Evolutionary conservation across 2,113 vertebrate species (phyloP), one percentile per base, ranked within the genome.

Genomic region (Todiramphus saurophagus): DNA sequence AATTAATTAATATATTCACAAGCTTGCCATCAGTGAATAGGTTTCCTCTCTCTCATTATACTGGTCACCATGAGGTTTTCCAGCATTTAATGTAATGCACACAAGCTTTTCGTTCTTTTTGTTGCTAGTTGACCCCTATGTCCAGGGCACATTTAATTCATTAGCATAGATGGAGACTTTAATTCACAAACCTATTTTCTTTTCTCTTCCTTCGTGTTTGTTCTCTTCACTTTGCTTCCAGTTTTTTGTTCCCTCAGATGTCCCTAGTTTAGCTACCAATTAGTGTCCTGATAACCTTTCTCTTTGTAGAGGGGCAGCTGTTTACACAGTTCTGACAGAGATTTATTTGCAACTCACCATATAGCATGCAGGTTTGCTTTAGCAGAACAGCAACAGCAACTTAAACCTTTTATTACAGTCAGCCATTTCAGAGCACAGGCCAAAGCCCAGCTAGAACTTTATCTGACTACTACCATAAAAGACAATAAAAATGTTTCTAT

Each of bases 341-440:
- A 90, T 81, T 94, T 96, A 62, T 87, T 93, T 92, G 73, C 64
- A 80, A 31, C 89, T 89, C 94, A 96, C 91, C 39, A 97, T 96
- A 91, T 59, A 23, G 70, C 67, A 51, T 58, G 39, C 48, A 85
- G 50, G 87, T 81, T 90, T 90, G 50, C 69, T 96, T 68, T 51
- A 93, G 41, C 64, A 93, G 43, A 79, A 79, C 25, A 33, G 28
- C 69, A 85, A 46, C 39, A 87, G 56, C 3, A 0, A 63, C 59
- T 67, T 78, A 87, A 94, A 83, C 63, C 44, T 94, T 89, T 92
- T 18, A 63, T 90, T 90, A 25, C 35, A 74, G 44, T 35, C 70
- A 85, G 48, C 15, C 33, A 17, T 83, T 74, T 88, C 72, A 77
- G 62, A 78, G 59, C 27, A 7, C 72, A n/a, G 59, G 28, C 46